These are phyloP conservation scores for Agrochola lychnidis DNA, from an alignment of 2,888 invertebrate species.

Conservation along the genomic window DNA sequence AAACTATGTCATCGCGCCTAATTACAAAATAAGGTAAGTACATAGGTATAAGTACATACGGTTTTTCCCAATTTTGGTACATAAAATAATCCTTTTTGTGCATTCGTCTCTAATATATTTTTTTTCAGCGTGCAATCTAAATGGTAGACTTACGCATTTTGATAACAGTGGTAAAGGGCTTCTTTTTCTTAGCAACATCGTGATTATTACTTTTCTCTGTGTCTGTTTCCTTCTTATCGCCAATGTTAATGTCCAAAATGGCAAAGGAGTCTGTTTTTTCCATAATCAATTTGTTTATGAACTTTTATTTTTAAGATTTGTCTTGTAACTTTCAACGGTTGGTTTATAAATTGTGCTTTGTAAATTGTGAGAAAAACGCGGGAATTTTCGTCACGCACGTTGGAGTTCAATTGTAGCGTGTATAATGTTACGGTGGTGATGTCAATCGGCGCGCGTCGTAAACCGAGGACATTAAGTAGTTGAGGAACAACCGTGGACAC, in stretches of 20 bases:
- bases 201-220: slow-evolving; percentile 65
- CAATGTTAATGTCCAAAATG: slow-evolving; percentile 83
- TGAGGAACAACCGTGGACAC: slow-evolving; percentile 14
- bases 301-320: slow-evolving; percentile 6
- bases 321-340: slow-evolving; percentile 4
- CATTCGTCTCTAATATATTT: neutral
- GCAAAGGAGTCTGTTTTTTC: slow-evolving; percentile 83
- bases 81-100: neutral
- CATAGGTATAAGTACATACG: neutral
- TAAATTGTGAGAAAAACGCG: slow-evolving; percentile 40
- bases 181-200: slow-evolving; percentile 73
- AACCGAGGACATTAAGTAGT: slow-evolving; percentile 38
- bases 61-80: neutral
- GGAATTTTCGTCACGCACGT: slow-evolving; percentile 46
- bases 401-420: slow-evolving; percentile 24
- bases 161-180: slow-evolving; percentile 79
- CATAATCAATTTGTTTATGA: slow-evolving; percentile 68
- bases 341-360: slow-evolving; percentile 10
- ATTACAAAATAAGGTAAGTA: neutral
- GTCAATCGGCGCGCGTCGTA: slow-evolving; percentile 19
- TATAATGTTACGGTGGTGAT: slow-evolving; percentile 33
- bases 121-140: neutral
- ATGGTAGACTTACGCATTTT: slow-evolving; percentile 84
- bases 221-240: slow-evolving; percentile 72
- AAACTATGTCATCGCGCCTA: slow-evolving; percentile 3